Evolutionary conservation across 2,113 vertebrate species (phyloP).

Genomic region (Nipponia nippon): DNA sequence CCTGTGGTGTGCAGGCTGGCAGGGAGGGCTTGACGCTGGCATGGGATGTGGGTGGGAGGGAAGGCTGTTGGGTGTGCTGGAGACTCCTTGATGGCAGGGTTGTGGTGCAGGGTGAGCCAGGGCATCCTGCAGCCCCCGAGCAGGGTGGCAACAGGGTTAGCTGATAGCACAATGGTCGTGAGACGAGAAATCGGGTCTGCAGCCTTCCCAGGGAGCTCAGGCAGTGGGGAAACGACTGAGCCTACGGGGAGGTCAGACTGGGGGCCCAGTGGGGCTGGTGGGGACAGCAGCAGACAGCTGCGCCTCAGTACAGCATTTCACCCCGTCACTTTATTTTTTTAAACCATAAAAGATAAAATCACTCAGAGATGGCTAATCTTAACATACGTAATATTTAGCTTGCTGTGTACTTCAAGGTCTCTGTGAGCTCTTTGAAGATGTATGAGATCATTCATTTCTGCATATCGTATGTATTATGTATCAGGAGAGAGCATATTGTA

Average conservation of each 20-base stretch:
- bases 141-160: not conserved
- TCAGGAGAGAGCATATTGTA: not conserved
- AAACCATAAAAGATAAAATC: not conserved
- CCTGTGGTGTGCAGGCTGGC: not conserved
- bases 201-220: not conserved
- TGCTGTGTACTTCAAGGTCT: not conserved
- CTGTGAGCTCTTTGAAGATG: not conserved
- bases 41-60: no score
- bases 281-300: not conserved
- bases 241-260: not conserved
- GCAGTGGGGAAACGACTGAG: not conserved
- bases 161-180: accelerated
- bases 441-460: not conserved
- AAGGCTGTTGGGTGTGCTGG: not conserved
- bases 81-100: not conserved
- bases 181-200: not conserved
- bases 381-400: not conserved
- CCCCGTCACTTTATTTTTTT: not conserved
- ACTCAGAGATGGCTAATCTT: not conserved
- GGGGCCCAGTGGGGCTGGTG: not conserved
- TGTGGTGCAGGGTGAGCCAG: not conserved
- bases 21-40: accelerated
- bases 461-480: not conserved
- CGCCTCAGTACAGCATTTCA: not conserved
- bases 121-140: not conserved